Evolutionary conservation across 2,888 invertebrate species (phyloP).

Genomic region (Norana najaformis): DNA sequence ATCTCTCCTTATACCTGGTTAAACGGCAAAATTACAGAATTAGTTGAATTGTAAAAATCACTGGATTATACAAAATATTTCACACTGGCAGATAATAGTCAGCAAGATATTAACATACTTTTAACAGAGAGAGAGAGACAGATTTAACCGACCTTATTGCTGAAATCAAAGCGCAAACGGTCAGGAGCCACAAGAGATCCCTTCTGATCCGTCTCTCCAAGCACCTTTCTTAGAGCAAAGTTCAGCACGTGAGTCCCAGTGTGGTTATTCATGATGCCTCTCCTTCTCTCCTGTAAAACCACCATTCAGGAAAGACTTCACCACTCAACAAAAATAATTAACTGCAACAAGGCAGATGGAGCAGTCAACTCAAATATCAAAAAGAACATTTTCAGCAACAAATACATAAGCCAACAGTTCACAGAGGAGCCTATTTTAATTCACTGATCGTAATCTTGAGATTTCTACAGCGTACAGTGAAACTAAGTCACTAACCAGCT

Average conservation of each 20-base stretch:
- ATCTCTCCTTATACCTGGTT: no score
- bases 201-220: constrained; percentile 88
- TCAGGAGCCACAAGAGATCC: constrained; percentile 98
- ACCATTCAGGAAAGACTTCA: neutral
- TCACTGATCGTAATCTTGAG: no score
- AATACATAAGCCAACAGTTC: neutral
- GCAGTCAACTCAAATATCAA: neutral
- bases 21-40: neutral
- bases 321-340: neutral
- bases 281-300: constrained; percentile 70
- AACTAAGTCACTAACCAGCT: no score
- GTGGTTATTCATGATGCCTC: constrained; percentile 98
- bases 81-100: neutral
- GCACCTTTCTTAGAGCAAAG: constrained; percentile 84
- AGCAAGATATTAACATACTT: neutral
- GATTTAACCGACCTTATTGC: constrained; percentile 68
- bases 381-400: neutral
- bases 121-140: neutral
- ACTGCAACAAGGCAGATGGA: neutral
- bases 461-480: no score
- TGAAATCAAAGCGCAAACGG: constrained; percentile 87
- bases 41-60: neutral
- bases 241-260: constrained; percentile 95
- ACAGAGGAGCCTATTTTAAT: neutral
- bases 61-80: neutral